Base-by-base conservation (phyloP, 2,797 vertebrate genomes). In the Megalops cyprinoides region DNA sequence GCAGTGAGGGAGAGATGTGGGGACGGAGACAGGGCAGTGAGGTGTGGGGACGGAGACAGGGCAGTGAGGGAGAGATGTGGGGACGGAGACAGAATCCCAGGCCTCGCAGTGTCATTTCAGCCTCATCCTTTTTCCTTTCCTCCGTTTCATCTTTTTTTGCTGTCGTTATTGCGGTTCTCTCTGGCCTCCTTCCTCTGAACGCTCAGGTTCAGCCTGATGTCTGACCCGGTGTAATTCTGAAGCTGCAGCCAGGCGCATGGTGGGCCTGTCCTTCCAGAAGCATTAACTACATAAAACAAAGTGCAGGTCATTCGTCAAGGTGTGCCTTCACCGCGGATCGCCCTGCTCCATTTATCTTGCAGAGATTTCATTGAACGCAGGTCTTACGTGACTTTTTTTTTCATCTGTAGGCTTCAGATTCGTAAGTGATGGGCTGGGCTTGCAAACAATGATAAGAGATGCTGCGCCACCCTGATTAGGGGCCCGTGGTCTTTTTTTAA, bases 191-290 rank as follows among this genome's bases (percentile, higher is more conserved):
- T 25, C 7, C 58, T 8, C 5, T 28, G 5, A 1, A 6, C 20
- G 31, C 31, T 71, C n/a, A 55, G 78, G 60, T 71, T 79, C 55
- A 44, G 71, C 77, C 42, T 53, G 65, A 39, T 18, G 62, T 31
- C 65, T 79, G 78, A 48, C 42, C 77, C 58, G 78, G 28, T 79
- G 62, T 71, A 42, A 51, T 71, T 79, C 42, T 55, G 62, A 46
- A 15, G 9, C 49, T 18, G 23, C 18, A 31, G 65, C 55, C 31
- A 53, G n/a, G 31, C 42, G 51, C 31, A 51, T 34, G 78, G 78
- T 79, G 46, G 65, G 78, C 62, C 49, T 5, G 34, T 15, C 10
- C 67, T 20, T 20, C 3, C 18, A 15, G 44, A 44, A 49, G 71
- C 42, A 28, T 55, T 55, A 53, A 79, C 60, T 42, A 34, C 49